Evolutionary conservation across 2,113 vertebrate species (phyloP).

Genomic region (Leptocoma aspasia): DNA sequence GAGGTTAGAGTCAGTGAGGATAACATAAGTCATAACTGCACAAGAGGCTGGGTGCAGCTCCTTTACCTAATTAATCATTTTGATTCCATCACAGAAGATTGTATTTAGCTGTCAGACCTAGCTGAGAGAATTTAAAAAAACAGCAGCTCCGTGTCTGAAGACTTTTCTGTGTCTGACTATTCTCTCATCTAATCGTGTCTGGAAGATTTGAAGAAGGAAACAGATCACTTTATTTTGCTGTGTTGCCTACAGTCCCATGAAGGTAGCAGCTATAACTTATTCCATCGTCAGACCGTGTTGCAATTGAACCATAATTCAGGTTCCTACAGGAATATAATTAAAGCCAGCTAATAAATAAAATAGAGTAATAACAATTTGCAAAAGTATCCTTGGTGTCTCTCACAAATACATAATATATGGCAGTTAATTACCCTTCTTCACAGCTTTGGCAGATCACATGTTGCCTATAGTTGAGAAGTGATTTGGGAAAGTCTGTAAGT

Average conservation of each 20-base stretch:
- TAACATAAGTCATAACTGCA: neutral
- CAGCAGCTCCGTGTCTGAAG: neutral
- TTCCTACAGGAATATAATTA: constrained; percentile 51
- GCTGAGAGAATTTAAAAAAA: neutral
- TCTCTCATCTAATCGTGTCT: neutral
- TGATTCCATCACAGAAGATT: neutral
- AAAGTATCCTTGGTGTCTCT: neutral
- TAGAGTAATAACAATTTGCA: constrained; percentile 29
- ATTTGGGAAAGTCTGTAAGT: neutral
- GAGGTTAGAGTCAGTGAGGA: neutral
- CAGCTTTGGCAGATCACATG: neutral
- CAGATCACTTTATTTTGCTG: neutral
- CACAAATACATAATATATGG: constrained; percentile 34
- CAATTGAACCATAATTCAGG: neutral
- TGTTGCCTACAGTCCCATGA: neutral
- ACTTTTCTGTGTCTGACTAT: neutral
- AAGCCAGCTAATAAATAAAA: constrained; percentile 50
- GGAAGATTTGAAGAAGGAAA: neutral
- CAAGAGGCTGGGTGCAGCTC: neutral
- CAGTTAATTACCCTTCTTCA: neutral
- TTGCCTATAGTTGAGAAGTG: neutral
- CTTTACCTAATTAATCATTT: constrained; percentile 1
- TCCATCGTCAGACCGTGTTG: neutral
- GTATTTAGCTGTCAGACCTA: neutral
- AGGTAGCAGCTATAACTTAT: constrained; percentile 28